Percentiles rank a stretch among this genome's conserved stretches.
phyloP scores from a whole-genome alignment of 2,797 vertebrate species.

The Manis crassicaudata region DNA sequence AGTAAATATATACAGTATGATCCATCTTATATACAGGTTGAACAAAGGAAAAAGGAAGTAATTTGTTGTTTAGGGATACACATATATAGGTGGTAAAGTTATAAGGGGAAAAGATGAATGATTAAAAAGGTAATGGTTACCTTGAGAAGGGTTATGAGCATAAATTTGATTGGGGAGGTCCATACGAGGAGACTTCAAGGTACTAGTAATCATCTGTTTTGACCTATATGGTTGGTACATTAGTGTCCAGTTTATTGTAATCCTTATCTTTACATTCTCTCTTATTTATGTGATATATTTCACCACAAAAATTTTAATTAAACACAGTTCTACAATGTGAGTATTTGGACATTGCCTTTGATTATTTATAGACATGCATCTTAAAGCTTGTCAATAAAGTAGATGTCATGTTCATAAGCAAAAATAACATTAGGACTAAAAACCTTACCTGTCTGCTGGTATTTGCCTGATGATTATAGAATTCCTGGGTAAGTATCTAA shows the following conservation, averaged over 20 bases:
- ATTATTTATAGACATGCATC: conserved; percentile 44
- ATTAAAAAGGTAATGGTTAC: background rate
- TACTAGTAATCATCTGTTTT: background rate
- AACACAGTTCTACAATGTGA: conserved; percentile 5
- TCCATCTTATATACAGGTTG: background rate
- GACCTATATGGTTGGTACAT: background rate
- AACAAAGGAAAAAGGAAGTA: background rate
- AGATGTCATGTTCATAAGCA: background rate
- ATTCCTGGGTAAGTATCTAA: background rate
- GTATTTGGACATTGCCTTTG: conserved; percentile 53
- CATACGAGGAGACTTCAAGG: background rate
- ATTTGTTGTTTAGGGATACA: background rate
- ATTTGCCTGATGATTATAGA: background rate
- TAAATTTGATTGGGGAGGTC: background rate
- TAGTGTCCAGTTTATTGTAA: background rate
- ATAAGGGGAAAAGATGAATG: background rate
- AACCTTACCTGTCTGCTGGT: background rate
- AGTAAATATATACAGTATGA: background rate
- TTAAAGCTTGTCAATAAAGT: conserved; percentile 53
- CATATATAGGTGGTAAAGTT: background rate
- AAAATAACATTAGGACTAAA: conserved; percentile 35
- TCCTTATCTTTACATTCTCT: background rate
- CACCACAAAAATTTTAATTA: background rate
- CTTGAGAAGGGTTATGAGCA: background rate
- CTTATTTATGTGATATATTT: background rate